A percentile compares a stretch with the other conserved stretches of the same genome.
Evolutionary conservation across 2,797 vertebrate species (phyloP).

Genomic region (Leptodactylus fallax): DNA sequence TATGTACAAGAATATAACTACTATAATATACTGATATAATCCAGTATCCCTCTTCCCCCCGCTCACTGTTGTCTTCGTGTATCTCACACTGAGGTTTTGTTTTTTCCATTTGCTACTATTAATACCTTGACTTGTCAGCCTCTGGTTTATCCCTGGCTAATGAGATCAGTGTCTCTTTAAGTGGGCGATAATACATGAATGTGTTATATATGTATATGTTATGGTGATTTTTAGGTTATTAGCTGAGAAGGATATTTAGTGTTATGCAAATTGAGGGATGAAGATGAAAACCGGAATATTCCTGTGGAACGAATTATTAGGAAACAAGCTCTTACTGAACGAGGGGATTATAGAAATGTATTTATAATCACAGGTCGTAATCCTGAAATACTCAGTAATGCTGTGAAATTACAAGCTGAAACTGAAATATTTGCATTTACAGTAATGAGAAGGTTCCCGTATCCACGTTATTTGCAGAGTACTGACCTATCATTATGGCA

Average conservation of each 20-base stretch:
- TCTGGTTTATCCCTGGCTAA: constrained; percentile 37
- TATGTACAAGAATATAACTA: constrained; percentile 7
- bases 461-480: background rate
- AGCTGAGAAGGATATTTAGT: constrained; percentile 14
- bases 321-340: background rate
- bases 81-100: background rate
- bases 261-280: constrained; percentile 18
- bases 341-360: constrained; percentile 21
- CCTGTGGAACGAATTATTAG: constrained; percentile 1
- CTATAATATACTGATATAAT: background rate
- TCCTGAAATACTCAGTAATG: background rate
- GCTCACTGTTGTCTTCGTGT: too few relatives aligned
- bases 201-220: constrained; percentile 57
- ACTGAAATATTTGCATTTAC: background rate
- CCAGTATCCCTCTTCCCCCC: too few relatives aligned
- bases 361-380: constrained; percentile 8
- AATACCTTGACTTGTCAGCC: background rate
- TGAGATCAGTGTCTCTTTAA: constrained; percentile 51
- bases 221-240: background rate
- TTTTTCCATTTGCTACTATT: background rate
- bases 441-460: background rate
- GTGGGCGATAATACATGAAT: constrained; percentile 60
- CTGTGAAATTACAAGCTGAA: background rate
- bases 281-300: constrained; percentile 13
- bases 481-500: too few relatives aligned